Evolutionary conservation across 2,888 invertebrate species (phyloP).

Genomic region (Rhaphigaster nebulosa): DNA sequence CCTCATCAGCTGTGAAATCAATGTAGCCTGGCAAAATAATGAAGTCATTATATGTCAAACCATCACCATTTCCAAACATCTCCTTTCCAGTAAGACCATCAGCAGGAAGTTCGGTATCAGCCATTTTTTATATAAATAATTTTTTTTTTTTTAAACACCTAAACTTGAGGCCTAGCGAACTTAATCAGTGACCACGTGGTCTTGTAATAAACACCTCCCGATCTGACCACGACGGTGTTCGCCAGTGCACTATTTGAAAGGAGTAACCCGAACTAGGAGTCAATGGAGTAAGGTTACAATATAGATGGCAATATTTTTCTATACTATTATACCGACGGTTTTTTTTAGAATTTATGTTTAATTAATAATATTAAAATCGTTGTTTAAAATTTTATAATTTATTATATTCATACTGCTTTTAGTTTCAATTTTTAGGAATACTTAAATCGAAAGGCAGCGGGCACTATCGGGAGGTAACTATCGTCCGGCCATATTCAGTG

Average conservation of each 20-base stretch:
- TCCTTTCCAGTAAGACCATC: slow-evolving; percentile 89
- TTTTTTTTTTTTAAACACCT: neutral
- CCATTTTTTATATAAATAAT: neutral
- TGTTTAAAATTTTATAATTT: too few relatives aligned
- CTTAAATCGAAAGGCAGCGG: too few relatives aligned
- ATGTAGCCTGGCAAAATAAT: slow-evolving; percentile 97
- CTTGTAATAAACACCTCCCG: neutral
- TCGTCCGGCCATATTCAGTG: too few relatives aligned
- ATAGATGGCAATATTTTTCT: neutral
- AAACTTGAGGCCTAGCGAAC: neutral
- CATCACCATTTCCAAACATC: slow-evolving; percentile 86
- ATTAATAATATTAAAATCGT: too few relatives aligned
- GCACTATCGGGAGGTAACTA: too few relatives aligned
- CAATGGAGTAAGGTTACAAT: neutral
- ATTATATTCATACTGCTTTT: too few relatives aligned
- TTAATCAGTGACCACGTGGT: neutral
- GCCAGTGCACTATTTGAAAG: slow-evolving; percentile 1
- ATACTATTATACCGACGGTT: too few relatives aligned
- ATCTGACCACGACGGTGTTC: neutral
- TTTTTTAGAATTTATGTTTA: too few relatives aligned
- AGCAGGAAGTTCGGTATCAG: slow-evolving; percentile 69
- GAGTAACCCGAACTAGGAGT: neutral
- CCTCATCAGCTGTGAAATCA: slow-evolving; percentile 93
- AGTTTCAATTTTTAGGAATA: too few relatives aligned
- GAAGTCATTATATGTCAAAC: slow-evolving; percentile 96